Base-by-base conservation (phyloP, 2,113 vertebrate species). In the Chionodraco myersi region DNA sequence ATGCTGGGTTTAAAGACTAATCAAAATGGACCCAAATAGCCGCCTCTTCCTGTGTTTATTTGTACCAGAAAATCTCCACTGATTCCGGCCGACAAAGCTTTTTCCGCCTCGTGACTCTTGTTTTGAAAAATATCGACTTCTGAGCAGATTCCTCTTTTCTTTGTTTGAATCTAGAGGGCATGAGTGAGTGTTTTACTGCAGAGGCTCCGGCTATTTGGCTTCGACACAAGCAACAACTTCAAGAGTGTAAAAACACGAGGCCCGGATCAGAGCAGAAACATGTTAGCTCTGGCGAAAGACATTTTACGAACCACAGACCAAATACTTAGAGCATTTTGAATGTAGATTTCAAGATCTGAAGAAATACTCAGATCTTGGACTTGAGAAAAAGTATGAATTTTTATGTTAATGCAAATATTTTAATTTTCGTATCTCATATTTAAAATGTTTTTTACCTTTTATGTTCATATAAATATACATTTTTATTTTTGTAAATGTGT, bases 1-100 rank as follows among this genome's bases (percentile, higher is more conserved):
- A 83, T 52, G 60, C 72, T 52, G 5, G 9, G 26, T 82, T 66
- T 83, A 75, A 41, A 47, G 70, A 78, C 67, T 85, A 86, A 93
- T 93, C 76, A 86, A 79, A 91, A 63, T 15, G 41, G 26, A 77
- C 82, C 79, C 53, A 47, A 89, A 79, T 69, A 84, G 74, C 65
- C n/a, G 80, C 77, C 70, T 84, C 83, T 93, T 94, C 93, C 92
- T 91, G 93, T 94, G 92, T 93, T 94, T 94, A 94, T 93, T 94
- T 89, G 78, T 64, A 53, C 61, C 82, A 80, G 58, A 88, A 79
- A 92, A 87, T 83, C 91, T 83, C 89, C 68, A 51, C 65, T 77
- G 88, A 84, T 2, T 26, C 26, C 26, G 26, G 26, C 26, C 26
- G 2, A 26, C 26, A 26, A 26, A 26, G 26, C 26, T 26, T 26